phyloP scores from a whole-genome alignment of 2,888 invertebrate genomes.

The Pseudeuparius sepicola region DNA sequence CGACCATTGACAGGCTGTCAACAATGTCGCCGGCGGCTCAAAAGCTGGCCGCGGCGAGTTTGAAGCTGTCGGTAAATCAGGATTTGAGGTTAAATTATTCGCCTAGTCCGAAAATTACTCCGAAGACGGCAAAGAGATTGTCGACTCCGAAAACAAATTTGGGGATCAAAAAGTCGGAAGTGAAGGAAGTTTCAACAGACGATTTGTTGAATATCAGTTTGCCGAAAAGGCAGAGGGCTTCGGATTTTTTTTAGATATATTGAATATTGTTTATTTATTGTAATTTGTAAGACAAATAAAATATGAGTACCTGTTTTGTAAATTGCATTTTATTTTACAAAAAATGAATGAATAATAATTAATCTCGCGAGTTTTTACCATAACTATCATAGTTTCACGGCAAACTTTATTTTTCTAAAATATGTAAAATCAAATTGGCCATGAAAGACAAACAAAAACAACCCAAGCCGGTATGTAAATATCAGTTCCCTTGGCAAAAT shows the following conservation, averaged over 20 bases:
- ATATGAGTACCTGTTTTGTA: too few relatives aligned
- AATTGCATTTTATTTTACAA: too few relatives aligned
- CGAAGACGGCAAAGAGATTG: conserved; percentile 33
- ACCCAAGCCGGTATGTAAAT: too few relatives aligned
- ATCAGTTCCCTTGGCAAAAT: too few relatives aligned
- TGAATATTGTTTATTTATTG: too few relatives aligned
- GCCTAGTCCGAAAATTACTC: conserved; percentile 37
- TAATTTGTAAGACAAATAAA: too few relatives aligned
- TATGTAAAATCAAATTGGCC: too few relatives aligned
- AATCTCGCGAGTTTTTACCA: too few relatives aligned
- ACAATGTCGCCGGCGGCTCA: conserved; percentile 95
- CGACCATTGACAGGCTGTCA: conserved; percentile 69
- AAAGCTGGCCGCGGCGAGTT: conserved; percentile 63
- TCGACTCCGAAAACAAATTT: conserved; percentile 41
- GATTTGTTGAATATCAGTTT: conserved; percentile 73
- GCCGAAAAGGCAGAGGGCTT: conserved; percentile 62
- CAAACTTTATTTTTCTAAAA: too few relatives aligned
- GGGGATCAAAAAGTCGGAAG: conserved; percentile 33
- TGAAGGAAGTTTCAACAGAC: conserved; percentile 57
- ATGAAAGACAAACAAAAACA: too few relatives aligned
- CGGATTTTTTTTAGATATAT: conserved; percentile 79
- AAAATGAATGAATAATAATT: too few relatives aligned
- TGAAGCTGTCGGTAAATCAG: conserved; percentile 36
- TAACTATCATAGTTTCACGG: too few relatives aligned
- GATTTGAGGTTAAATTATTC: conserved; percentile 44